phyloP scores from a whole-genome alignment of 2,113 vertebrate genomes.

The Lepus americanus region DNA sequence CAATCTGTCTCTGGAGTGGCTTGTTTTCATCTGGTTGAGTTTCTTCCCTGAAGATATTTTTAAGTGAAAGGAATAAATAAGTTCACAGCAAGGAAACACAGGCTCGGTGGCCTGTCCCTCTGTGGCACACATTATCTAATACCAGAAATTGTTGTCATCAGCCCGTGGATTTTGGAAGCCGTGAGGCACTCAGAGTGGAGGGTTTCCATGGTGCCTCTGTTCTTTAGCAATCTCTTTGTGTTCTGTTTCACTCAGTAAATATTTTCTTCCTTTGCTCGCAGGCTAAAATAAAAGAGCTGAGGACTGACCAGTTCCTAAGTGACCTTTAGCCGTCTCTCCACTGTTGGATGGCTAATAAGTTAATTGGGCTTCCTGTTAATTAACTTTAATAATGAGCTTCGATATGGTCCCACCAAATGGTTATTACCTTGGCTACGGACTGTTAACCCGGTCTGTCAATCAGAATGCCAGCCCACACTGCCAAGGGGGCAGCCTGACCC shows the following conservation, averaged over 20 bases:
- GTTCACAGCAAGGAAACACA: constrained; percentile 80
- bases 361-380: constrained; percentile 75
- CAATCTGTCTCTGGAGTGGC: not conserved
- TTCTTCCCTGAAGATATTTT: constrained; percentile 79
- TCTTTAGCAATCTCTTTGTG: constrained; percentile 68
- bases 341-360: constrained; percentile 65
- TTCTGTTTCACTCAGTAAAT: constrained; percentile 62
- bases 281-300: constrained; percentile 59
- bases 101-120: constrained; percentile 65
- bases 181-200: constrained; percentile 32
- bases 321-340: constrained; percentile 62
- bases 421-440: constrained; percentile 69
- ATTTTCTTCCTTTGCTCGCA: constrained; percentile 63
- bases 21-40: constrained; percentile 64
- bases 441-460: constrained; percentile 65
- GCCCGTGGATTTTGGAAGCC: constrained; percentile 53
- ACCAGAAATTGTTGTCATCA: constrained; percentile 74
- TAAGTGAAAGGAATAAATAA: constrained; percentile 80
- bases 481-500: constrained; percentile 58
- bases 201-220: constrained; percentile 64
- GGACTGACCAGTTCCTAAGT: constrained; percentile 58
- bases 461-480: not conserved
- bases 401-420: constrained; percentile 74
- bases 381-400: constrained; percentile 81
- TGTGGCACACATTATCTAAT: constrained; percentile 74